Conservation (phyloP, 2,888 invertebrate species). For the Dysmachus trigonus region DNA sequence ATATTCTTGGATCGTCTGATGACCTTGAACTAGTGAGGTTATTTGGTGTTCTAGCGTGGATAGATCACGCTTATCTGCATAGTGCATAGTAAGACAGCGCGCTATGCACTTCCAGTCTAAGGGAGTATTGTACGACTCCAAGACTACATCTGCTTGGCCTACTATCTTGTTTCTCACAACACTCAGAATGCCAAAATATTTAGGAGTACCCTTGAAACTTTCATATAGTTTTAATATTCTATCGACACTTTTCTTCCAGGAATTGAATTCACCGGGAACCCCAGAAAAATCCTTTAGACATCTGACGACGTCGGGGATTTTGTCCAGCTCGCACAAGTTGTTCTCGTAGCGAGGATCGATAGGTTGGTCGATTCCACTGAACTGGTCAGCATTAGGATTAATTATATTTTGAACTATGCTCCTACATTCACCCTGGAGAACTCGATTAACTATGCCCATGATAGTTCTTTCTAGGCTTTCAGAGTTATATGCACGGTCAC, state of each 20-base stretch:
- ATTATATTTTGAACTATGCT: too few species aligned
- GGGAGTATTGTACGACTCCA: neutral
- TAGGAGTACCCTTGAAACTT: neutral
- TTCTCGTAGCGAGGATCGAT: too few species aligned
- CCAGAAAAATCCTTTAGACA: too few species aligned
- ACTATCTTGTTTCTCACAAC: neutral
- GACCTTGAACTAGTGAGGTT: neutral
- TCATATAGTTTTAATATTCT: neutral
- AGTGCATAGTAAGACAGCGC: neutral
- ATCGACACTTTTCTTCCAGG: neutral
- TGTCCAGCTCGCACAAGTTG: too few species aligned
- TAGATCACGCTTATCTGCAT: neutral
- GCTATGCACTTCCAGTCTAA: neutral
- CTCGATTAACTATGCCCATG: too few species aligned
- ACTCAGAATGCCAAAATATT: neutral
- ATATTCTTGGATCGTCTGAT: neutral
- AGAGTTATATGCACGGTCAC: too few species aligned
- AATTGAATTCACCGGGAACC: neutral
- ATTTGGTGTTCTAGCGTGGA: neutral
- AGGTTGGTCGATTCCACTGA: too few species aligned
- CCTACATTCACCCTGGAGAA: too few species aligned
- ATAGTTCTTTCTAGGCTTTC: too few species aligned
- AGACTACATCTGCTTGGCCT: neutral
- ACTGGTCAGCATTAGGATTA: too few species aligned
- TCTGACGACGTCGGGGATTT: too few species aligned